Evolutionary conservation across 2,888 invertebrate species (phyloP).

Genomic region (Ferrisia virgata): DNA sequence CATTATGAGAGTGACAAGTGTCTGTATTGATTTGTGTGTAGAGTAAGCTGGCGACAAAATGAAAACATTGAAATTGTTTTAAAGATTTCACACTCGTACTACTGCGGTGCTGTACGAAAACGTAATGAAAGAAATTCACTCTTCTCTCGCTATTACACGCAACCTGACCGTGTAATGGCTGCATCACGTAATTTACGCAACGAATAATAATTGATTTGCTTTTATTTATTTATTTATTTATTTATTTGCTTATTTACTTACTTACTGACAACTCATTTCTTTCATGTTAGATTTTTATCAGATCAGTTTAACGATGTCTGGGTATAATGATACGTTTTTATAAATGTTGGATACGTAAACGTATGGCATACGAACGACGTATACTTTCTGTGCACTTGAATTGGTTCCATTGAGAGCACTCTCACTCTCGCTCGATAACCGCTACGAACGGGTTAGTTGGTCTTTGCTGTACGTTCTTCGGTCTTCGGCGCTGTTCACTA

Average conservation of each 20-base stretch:
- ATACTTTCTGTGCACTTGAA: slow-evolving; percentile 11
- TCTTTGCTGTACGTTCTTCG: neutral
- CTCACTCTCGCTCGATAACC: slow-evolving; percentile 29
- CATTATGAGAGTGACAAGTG: no score
- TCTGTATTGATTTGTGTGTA: no score
- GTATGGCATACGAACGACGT: no score
- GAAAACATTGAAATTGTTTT: neutral
- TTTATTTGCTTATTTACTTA: no score
- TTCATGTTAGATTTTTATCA: neutral
- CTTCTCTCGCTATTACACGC: neutral
- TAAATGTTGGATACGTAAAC: neutral
- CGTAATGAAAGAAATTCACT: neutral
- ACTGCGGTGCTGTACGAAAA: neutral
- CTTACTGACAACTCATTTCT: neutral
- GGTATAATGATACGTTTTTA: slow-evolving; percentile 1
- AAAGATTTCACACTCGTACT: neutral
- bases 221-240: neutral
- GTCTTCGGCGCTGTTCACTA: neutral
- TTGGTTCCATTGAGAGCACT: slow-evolving; percentile 13
- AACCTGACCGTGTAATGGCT: neutral
- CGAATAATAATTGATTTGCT: slow-evolving; percentile 9
- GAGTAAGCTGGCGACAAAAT: no score
- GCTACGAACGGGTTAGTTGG: slow-evolving; percentile 6
- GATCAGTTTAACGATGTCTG: neutral
- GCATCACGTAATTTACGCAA: slow-evolving; percentile 6